These are phyloP conservation scores for Dicyrtoma fusca DNA, from an alignment of 2,888 invertebrate species.

Conservation along the genomic window DNA sequence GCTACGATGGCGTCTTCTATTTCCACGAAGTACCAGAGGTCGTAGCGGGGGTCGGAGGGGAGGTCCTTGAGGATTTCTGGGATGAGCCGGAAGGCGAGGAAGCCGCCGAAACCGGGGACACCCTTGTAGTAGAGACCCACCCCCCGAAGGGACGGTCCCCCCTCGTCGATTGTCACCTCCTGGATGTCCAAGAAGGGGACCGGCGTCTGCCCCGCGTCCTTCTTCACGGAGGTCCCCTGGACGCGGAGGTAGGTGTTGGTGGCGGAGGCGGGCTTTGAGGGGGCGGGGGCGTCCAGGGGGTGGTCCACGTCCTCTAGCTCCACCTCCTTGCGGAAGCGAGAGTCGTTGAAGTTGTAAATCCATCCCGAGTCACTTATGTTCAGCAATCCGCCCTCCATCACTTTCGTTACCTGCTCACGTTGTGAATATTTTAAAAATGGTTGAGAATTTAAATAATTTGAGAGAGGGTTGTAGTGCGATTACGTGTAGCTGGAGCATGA, in stretches of 20 bases:
- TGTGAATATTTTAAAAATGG: slow-evolving; percentile 1
- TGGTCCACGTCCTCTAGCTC: slow-evolving; percentile 10
- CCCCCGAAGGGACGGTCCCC: slow-evolving; percentile 20
- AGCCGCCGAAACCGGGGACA: slow-evolving; percentile 35
- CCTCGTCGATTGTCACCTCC: slow-evolving; percentile 14
- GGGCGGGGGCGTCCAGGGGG: background rate
- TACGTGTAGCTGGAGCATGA: slow-evolving; percentile 36
- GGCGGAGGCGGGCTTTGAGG: slow-evolving; percentile 12
- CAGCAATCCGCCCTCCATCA: slow-evolving; percentile 21
- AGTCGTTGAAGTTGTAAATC: slow-evolving; percentile 30
- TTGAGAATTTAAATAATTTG: background rate
- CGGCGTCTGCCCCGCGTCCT: slow-evolving; percentile 40
- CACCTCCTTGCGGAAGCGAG: slow-evolving; percentile 17
- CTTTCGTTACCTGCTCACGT: slow-evolving; percentile 36
- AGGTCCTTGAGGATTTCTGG: slow-evolving; percentile 16
- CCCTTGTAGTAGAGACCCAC: slow-evolving; percentile 34
- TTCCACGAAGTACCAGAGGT: slow-evolving; percentile 26
- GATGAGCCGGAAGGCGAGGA: slow-evolving; percentile 25
- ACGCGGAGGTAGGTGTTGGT: slow-evolving; percentile 29
- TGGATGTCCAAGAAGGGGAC: slow-evolving; percentile 41
- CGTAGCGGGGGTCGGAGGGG: slow-evolving; percentile 19
- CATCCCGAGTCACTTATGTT: slow-evolving; percentile 22
- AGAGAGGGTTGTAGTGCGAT: background rate
- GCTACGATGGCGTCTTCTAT: background rate
- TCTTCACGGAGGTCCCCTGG: slow-evolving; percentile 29